Percentiles rank a stretch among this genome's conserved stretches.
Evolutionary conservation across 2,888 invertebrate species (phyloP).

Genomic region (Merodon equestris): DNA sequence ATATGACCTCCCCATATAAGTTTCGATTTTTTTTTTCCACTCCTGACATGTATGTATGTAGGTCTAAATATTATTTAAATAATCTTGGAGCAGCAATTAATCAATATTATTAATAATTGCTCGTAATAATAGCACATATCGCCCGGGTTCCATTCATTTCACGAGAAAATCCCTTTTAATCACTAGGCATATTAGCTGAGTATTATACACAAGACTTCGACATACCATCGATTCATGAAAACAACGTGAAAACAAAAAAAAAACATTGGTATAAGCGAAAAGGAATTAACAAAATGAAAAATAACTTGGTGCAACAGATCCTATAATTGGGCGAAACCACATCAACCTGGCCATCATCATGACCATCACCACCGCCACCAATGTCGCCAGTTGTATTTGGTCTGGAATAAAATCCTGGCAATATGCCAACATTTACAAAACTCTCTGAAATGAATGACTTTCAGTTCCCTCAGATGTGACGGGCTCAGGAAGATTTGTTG

Average conservation of each 20-base stretch:
- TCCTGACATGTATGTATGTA: slow-evolving; percentile 24
- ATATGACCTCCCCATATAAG: too few species aligned
- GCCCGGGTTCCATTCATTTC: slow-evolving; percentile 43
- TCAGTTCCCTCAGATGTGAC: slow-evolving; percentile 16
- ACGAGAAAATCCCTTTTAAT: slow-evolving; percentile 52
- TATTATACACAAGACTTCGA: slow-evolving; percentile 8
- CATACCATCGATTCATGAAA: too few species aligned
- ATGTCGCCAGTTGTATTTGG: slow-evolving; percentile 50
- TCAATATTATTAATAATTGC: slow-evolving; percentile 50
- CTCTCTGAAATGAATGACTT: slow-evolving; percentile 56
- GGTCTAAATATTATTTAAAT: slow-evolving; percentile 42
- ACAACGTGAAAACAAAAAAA: too few species aligned
- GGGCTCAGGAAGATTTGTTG: not conserved
- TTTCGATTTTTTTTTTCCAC: slow-evolving; percentile 28
- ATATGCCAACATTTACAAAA: slow-evolving; percentile 43
- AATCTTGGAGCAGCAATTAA: slow-evolving; percentile 50
- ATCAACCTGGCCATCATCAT: slow-evolving; percentile 21
- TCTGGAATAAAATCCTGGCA: slow-evolving; percentile 58
- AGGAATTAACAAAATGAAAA: slow-evolving; percentile 31
- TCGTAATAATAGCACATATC: slow-evolving; percentile 20
- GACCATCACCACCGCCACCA: slow-evolving; percentile 14
- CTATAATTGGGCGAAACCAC: slow-evolving; percentile 13
- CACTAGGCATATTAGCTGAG: slow-evolving; percentile 29
- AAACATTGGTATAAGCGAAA: too few species aligned
- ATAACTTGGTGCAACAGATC: slow-evolving; percentile 57